Evolutionary conservation across 2,888 invertebrate genomes (phyloP).

Genomic region (Macrosoma leucophasiata): DNA sequence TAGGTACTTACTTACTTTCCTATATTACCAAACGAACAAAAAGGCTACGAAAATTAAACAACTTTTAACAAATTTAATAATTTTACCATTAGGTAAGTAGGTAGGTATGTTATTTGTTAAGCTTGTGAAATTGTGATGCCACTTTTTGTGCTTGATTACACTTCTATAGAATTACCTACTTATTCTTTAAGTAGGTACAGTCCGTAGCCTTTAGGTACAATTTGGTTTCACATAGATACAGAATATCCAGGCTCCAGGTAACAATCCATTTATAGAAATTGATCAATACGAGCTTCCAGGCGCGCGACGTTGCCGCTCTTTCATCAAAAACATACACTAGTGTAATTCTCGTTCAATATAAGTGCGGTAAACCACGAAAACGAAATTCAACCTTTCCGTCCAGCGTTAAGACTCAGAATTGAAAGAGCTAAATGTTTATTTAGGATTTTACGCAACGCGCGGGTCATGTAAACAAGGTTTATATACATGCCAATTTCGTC

Average conservation of each 20-base stretch:
- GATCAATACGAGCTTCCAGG: slow-evolving; percentile 45
- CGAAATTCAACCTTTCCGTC: background rate
- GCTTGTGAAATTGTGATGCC: no score
- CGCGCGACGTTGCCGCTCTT: slow-evolving; percentile 50
- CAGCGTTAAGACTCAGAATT: background rate
- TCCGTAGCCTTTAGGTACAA: no score
- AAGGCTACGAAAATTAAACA: no score
- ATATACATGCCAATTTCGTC: slow-evolving; percentile 1
- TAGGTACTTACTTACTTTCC: no score
- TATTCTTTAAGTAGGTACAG: no score
- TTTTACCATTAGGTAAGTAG: no score
- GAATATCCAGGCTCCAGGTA: slow-evolving; percentile 34
- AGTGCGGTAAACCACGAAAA: slow-evolving; percentile 1
- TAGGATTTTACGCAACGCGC: slow-evolving; percentile 24
- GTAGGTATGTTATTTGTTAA: no score
- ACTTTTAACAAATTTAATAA: no score
- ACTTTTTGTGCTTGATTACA: no score
- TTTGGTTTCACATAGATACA: no score
- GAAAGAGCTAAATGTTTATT: background rate
- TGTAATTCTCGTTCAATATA: slow-evolving; percentile 21
- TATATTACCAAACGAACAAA: no score
- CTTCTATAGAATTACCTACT: no score
- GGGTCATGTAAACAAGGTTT: slow-evolving; percentile 24
- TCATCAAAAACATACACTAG: slow-evolving; percentile 39
- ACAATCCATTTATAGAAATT: slow-evolving; percentile 47